A percentile compares a stretch with the other conserved stretches of the same genome.
phyloP scores from a whole-genome alignment of 1,140 invertebrate species.

The Bombus ignitus region DNA sequence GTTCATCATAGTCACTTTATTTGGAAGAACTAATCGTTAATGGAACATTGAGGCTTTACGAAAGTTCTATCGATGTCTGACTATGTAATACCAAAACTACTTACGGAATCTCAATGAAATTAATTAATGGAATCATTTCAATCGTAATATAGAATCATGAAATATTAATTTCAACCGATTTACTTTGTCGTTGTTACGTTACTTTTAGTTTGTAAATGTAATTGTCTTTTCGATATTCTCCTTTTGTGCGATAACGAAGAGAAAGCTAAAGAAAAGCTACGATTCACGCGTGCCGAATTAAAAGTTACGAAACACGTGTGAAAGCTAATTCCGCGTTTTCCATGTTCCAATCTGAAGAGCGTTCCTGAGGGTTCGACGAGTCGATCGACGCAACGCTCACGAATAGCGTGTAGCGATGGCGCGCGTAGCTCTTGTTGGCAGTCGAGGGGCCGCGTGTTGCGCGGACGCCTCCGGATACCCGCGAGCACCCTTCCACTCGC shows the following conservation, averaged over 20 bases:
- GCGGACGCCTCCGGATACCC: constrained; percentile 57
- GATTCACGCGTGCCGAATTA: not conserved
- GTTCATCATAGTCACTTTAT: not conserved
- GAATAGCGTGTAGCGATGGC: constrained; percentile 59
- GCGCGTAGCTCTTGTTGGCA: constrained; percentile 57
- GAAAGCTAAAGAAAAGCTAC: not conserved
- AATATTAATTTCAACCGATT: no score
- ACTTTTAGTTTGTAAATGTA: no score
- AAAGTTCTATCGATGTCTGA: not conserved
- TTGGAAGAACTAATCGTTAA: not conserved
- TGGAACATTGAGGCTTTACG: no score
- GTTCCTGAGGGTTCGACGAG: not conserved
- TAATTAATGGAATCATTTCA: no score
- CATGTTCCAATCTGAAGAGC: not conserved
- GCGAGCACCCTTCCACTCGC: constrained; percentile 48
- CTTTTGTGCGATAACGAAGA: not conserved
- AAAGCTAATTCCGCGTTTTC: not conserved
- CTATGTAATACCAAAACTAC: constrained; percentile 6
- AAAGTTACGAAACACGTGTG: not conserved
- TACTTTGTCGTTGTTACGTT: no score
- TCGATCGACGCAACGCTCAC: constrained; percentile 54
- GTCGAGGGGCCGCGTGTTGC: constrained; percentile 54
- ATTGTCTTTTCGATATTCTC: no score
- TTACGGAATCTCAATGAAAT: not conserved
- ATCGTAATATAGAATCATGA: no score